These are phyloP conservation scores for Timandra comae DNA, from an alignment of 2,888 invertebrate species.

Conservation along the genomic window DNA sequence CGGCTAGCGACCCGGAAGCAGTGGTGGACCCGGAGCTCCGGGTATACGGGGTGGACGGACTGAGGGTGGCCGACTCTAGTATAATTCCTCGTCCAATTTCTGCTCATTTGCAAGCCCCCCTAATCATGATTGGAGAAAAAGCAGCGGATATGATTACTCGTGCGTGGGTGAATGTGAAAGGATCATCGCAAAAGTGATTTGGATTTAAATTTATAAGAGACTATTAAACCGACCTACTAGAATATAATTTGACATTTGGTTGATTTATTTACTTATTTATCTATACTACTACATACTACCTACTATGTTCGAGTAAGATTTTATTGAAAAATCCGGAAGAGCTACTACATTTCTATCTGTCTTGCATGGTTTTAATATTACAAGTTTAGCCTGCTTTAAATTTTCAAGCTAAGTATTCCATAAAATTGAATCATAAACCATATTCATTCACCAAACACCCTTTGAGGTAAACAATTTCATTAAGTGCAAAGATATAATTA, in stretches of 20 bases:
- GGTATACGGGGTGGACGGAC: conserved; percentile 78
- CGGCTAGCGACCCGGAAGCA: conserved; percentile 75
- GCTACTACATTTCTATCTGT: no score
- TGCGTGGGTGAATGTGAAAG: conserved; percentile 69
- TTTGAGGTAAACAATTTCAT: no score
- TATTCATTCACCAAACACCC: no score
- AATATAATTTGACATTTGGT: conserved; percentile 1
- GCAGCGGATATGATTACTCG: conserved; percentile 81
- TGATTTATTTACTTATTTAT: not conserved
- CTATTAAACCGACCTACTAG: conserved; percentile 20
- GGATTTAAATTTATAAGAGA: conserved; percentile 11
- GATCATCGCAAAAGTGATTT: not conserved
- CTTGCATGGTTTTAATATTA: no score
- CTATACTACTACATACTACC: not conserved
- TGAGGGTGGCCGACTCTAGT: conserved; percentile 83
- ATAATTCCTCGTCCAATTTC: conserved; percentile 79
- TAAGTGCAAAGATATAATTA: not conserved
- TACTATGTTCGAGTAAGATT: no score
- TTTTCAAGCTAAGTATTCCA: no score
- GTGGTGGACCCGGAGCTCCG: conserved; percentile 80
- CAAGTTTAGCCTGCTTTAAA: no score
- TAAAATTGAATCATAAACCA: no score
- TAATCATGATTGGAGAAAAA: conserved; percentile 85
- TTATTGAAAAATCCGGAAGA: no score
- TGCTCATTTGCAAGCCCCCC: conserved; percentile 80